phyloP scores from a whole-genome alignment of 2,113 vertebrate genomes.

The Triplophysa siluroides region DNA sequence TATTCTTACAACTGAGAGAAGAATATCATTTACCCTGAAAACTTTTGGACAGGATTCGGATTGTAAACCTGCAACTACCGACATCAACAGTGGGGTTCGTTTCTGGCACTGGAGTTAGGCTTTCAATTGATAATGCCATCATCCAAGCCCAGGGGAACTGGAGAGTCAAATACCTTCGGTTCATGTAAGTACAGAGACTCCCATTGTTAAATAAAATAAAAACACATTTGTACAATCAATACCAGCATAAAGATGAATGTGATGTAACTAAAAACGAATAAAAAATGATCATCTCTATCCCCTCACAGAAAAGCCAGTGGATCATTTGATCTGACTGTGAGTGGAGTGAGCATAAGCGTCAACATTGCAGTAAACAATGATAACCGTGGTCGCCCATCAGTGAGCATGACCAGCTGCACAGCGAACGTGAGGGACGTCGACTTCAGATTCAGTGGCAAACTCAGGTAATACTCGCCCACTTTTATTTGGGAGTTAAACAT shows the following conservation, averaged over 20 bases:
- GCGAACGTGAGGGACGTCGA: conserved; percentile 53
- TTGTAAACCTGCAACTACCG: conserved; percentile 66
- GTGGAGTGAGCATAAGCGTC: conserved; percentile 55
- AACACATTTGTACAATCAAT: too few species aligned
- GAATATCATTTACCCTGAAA: neutral
- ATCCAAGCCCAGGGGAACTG: conserved; percentile 72
- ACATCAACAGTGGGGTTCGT: conserved; percentile 62
- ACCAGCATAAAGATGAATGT: too few species aligned
- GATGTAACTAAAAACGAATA: neutral
- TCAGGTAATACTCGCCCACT: conserved; percentile 62
- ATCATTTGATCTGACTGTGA: conserved; percentile 70
- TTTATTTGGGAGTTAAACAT: too few species aligned
- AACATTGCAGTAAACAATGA: conserved; percentile 65
- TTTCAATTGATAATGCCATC: conserved; percentile 66
- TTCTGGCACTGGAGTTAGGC: conserved; percentile 63
- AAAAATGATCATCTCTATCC: neutral
- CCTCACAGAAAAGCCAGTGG: conserved; percentile 69
- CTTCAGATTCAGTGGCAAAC: conserved; percentile 71
- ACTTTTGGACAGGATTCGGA: conserved; percentile 61
- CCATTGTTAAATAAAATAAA: too few species aligned
- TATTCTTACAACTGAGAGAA: neutral
- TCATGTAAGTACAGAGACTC: conserved; percentile 66
- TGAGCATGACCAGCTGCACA: conserved; percentile 60
- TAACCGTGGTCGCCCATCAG: conserved; percentile 63
- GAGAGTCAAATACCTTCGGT: conserved; percentile 68